phyloP scores from a whole-genome alignment of 2,888 invertebrate species.

The Cremastinae sp. region DNA sequence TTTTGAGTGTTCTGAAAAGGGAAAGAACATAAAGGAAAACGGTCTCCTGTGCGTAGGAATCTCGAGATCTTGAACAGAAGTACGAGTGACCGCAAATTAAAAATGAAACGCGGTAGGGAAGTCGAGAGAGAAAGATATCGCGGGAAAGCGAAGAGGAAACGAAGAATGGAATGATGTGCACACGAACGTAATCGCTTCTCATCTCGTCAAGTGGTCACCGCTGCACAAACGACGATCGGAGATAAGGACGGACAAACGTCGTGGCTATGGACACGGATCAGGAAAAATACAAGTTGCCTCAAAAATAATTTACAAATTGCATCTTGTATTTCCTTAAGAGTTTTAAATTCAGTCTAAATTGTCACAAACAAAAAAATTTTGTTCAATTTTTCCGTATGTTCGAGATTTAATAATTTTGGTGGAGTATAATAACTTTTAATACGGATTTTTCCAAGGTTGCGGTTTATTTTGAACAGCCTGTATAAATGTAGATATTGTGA shows the following conservation, averaged over 20 bases:
- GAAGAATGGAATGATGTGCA: slow-evolving; percentile 63
- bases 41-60: slow-evolving; percentile 28
- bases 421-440: neutral
- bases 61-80: slow-evolving; percentile 40
- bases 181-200: slow-evolving; percentile 56
- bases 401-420: neutral
- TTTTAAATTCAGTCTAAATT: too few species aligned
- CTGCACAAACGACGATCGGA: slow-evolving; percentile 44
- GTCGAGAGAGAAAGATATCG: slow-evolving; percentile 68
- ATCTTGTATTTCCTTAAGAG: too few species aligned
- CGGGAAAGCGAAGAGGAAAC: slow-evolving; percentile 40
- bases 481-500: slow-evolving; percentile 28
- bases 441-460: too few species aligned
- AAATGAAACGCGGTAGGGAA: slow-evolving; percentile 52
- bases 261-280: slow-evolving; percentile 27
- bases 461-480: slow-evolving; percentile 1
- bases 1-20: slow-evolving; percentile 17
- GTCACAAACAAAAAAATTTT: too few species aligned
- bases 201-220: slow-evolving; percentile 57
- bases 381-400: too few species aligned
- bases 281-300: slow-evolving; percentile 13
- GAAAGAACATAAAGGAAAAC: neutral
- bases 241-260: slow-evolving; percentile 55
- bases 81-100: slow-evolving; percentile 60
- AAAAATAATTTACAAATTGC: neutral